Base-by-base conservation (phyloP, 2,797 vertebrate species). In the Bufotes viridis region DNA sequence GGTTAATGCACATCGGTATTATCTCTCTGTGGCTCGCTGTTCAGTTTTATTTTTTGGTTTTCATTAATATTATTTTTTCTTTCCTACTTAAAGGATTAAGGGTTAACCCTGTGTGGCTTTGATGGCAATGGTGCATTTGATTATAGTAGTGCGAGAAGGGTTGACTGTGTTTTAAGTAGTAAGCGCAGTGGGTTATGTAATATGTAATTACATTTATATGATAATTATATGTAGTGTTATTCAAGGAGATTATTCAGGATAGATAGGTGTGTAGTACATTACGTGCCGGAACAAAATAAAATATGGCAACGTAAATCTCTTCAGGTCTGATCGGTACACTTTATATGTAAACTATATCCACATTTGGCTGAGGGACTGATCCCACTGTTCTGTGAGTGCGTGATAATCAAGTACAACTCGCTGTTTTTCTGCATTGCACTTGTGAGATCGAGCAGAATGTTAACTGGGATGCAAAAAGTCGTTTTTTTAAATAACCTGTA, bases 151-250 rank as follows among this genome's bases (percentile, higher is more conserved):
- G 58, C 29, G 34, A 17, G 58, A 61, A 78, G 34, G 74, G 58
- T 65, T 76, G 18, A 29, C 78, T 13, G 12, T 85, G 34, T 26
- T 63, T 49, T 63, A 42, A 81, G 58, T 81, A 81, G 29, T n/a
- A 61, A 53, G 29, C 14, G 14, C 55, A n/a, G 82, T 15, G 18
- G 22, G 57, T 60, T 84, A 74, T 78, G 34, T 76, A 74, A 61
- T 84, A 51, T 75, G 70, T 63, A 78, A 85, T 78, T 76, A 26
- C 29, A 85, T 85, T 84, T 63, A 85, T 65, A 85, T 78, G 60
- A 78, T 85, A 78, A 85, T 85, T 85, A 78, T 85, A 85, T n/a
- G 75, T 85, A 69, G 70, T 84, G 69, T 13, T 34, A 20, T 84
- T 75, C 26, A 70, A 78, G 84, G 9, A 85, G 84, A 78, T 84